Base-by-base conservation (phyloP, 1,140 invertebrate genomes). In the Homalodisca vitripennis region DNA sequence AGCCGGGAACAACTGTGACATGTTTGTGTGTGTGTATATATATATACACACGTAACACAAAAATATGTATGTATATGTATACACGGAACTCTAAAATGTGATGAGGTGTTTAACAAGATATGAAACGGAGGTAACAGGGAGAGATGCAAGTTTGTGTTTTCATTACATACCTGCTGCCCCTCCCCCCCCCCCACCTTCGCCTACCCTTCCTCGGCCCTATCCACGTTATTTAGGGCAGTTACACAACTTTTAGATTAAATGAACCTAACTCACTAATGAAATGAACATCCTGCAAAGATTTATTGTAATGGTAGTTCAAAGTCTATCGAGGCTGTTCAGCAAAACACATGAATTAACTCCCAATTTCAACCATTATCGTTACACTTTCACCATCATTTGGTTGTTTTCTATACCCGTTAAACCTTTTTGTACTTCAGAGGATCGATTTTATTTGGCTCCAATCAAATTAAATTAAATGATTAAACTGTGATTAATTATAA, bases 211-310 rank as follows among this genome's bases (percentile, higher is more conserved):
- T n/a, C n/a, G n/a, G n/a, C n/a, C n/a, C n/a, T n/a, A n/a, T n/a
- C n/a, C n/a, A n/a, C 22, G 48, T 51, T 51, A 51, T 51, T 51
- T 51, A 51, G 48, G 48, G 48, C 48, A 51, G 3, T 51, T 51
- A 51, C 48, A 51, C 48, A 51, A 51, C 48, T 51, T 51, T 51
- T 51, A 22, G 48, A 51, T 51, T 51, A 51, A 51, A 51, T 51
- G 48, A 51, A 51, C 48, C 48, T 51, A 51, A 51, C 48, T 51
- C 48, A 10, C 48, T 51, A 51, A 51, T 51, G 48, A 51, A 51
- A 51, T 51, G 17, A 51, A 51, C 14, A 51, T 22, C 17, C 3
- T 14, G 14, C 22, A 51, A 14, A 14, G 14, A 51, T 51, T n/a
- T 22, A 51, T 51, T 51, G 48, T 51, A 51, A 6, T 14, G 48